Percentiles rank a stretch among this genome's conserved stretches.
Conservation (phyloP, 1,140 invertebrate species). For the Centruroides sculpturatus region DNA sequence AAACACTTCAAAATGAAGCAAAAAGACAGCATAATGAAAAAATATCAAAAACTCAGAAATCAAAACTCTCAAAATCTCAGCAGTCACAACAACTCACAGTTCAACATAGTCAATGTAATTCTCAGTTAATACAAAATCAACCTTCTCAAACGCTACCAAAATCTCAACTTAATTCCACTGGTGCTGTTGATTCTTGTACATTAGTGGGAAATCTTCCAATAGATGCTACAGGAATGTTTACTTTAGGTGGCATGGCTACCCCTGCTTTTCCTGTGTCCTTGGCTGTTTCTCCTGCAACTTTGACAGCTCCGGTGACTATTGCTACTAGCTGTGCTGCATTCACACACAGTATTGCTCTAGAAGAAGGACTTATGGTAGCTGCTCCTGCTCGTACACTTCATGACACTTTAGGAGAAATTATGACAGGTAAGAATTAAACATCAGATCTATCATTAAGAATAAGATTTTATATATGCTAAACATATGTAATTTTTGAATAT, state of each 20-base stretch:
- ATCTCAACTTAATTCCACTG: constrained; percentile 2
- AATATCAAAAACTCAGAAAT: constrained; percentile 5
- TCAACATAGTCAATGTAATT: constrained; percentile 19
- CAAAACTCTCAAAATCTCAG: constrained; percentile 4
- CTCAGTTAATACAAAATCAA: constrained; percentile 17
- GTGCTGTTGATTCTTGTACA: constrained; percentile 20
- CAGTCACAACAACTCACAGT: neutral
- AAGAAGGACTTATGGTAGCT: constrained; percentile 18
- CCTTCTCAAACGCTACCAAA: constrained; percentile 9
- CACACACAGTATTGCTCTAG: constrained; percentile 7
- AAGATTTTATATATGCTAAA: neutral
- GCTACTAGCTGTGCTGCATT: constrained; percentile 8
- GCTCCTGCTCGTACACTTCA: constrained; percentile 18
- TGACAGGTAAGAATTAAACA: constrained; percentile 9
- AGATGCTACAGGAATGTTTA: constrained; percentile 10
- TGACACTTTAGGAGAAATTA: constrained; percentile 17
- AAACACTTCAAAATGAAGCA: constrained; percentile 31
- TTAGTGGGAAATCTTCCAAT: constrained; percentile 16
- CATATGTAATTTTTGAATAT: neutral
- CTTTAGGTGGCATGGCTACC: constrained; percentile 11
- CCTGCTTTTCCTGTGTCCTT: constrained; percentile 17
- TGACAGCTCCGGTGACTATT: constrained; percentile 3
- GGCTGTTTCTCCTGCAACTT: constrained; percentile 10
- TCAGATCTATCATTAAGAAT: neutral
- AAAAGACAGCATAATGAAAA: constrained; percentile 20